Evolutionary conservation across 2,113 vertebrate species (phyloP), one percentile per base, ranked within the genome.

Genomic region (Pelecanus crispus): DNA sequence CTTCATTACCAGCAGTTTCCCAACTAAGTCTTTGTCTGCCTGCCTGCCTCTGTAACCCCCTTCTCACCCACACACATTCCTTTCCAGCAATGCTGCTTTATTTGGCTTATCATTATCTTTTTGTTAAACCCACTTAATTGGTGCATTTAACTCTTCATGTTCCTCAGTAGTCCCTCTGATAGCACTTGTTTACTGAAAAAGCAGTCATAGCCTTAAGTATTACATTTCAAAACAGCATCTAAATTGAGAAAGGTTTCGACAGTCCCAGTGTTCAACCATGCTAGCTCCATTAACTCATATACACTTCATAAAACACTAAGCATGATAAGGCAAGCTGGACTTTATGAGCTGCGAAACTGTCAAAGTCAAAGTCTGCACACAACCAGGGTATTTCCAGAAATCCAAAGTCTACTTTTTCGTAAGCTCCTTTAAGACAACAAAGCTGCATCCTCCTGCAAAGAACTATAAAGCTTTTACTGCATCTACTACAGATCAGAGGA

Each of bases 31-130:
- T 66, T 58, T 81, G 65, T 47, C 75, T 94, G 73, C 63, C 42
- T 83, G 83, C 50, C 70, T 22, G 49, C 45, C 45, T 45, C 28
- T 40, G 40, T 75, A 93, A 96, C 53, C 95, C 93, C 83, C 45
- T 82, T 91, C 81, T 92, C 90, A 92, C 95, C 82, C 94, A 97
- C 95, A 25, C 94, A 94, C 94, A 95, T 96, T 96, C 96, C 94
- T 95, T 90, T 67, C 90, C 55, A 92, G 82, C 79, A 90, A 50
- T 28, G 88, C 67, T 93, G 67, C 67, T 94, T 96, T 93, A 88
- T 90, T 97, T 95, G 92, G 88, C 95, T 93, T 88, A 75, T 79
- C 77, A 72, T 81, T 95, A 92, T 95, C 88, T 96, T 90, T 62
- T 70, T 67, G 21, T 88, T 90, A 96, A 90, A 92, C 36, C 24